A percentile compares a stretch with the other conserved stretches of the same genome.
Conservation (phyloP, 2,888 invertebrate species). For the Drosophila infuscata region DNA sequence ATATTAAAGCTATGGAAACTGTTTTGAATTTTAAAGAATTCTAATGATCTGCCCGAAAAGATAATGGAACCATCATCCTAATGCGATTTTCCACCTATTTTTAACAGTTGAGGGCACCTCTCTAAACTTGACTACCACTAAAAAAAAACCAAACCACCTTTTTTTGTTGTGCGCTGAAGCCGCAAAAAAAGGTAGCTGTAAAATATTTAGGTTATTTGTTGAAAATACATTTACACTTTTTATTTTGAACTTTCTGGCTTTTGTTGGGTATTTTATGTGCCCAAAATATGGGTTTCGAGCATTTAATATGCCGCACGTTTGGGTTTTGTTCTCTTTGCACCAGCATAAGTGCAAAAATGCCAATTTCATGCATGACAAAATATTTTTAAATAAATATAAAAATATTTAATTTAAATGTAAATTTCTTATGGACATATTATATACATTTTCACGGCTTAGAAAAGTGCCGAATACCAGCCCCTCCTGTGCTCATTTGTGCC, state of each 20-base stretch:
- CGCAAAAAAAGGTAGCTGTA: slow-evolving; percentile 62
- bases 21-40: not conserved
- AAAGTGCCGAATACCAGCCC: not conserved
- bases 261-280: slow-evolving; percentile 17
- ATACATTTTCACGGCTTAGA: slow-evolving; percentile 33
- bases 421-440: slow-evolving; percentile 50
- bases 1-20: not conserved
- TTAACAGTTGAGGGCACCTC: slow-evolving; percentile 17
- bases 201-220: slow-evolving; percentile 72
- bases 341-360: slow-evolving; percentile 63
- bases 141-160: slow-evolving; percentile 53
- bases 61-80: not conserved
- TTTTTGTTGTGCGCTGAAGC: slow-evolving; percentile 42
- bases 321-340: slow-evolving; percentile 35
- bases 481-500: slow-evolving; percentile 23
- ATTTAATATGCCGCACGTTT: slow-evolving; percentile 42
- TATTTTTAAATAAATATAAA: slow-evolving; percentile 70
- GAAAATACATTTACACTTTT: slow-evolving; percentile 61
- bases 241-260: slow-evolving; percentile 29
- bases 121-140: slow-evolving; percentile 64
- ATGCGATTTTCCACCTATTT: not conserved
- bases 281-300: slow-evolving; percentile 24
- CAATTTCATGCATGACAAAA: slow-evolving; percentile 79
- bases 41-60: not conserved
- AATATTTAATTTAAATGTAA: slow-evolving; percentile 79